phyloP scores from a whole-genome alignment of 2,797 vertebrate species.

The Molossus alvarezi region DNA sequence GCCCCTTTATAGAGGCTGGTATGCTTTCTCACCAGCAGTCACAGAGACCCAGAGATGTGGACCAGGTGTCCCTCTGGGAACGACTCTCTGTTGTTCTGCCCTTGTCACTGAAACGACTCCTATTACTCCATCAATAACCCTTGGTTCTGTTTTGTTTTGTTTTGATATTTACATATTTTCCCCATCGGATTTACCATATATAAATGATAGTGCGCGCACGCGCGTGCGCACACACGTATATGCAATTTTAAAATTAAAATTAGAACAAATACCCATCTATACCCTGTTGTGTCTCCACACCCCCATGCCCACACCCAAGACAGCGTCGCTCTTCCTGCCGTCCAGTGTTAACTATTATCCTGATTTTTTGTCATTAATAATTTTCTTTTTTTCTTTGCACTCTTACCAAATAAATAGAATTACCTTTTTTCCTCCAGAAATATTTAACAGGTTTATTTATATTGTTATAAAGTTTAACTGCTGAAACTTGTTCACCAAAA shows the following conservation, averaged over 20 bases:
- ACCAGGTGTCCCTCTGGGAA: background rate
- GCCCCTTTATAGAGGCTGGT: background rate
- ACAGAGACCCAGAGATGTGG: background rate
- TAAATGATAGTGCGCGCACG: background rate
- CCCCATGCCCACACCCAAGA: background rate
- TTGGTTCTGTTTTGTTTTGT: slow-evolving; percentile 10
- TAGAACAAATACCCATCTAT: background rate
- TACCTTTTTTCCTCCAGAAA: background rate
- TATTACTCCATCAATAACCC: background rate
- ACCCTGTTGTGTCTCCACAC: background rate
- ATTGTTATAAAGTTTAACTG: too few relatives aligned
- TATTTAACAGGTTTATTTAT: too few relatives aligned
- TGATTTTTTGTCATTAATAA: background rate
- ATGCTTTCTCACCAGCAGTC: background rate
- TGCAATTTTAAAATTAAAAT: slow-evolving; percentile 2
- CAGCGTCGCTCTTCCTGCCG: background rate
- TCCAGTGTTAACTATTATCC: background rate
- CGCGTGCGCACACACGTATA: background rate
- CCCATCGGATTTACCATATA: background rate
- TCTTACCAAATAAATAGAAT: slow-evolving; percentile 38
- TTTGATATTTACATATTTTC: background rate
- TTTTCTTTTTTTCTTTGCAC: background rate
- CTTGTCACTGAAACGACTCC: background rate
- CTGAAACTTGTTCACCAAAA: too few relatives aligned
- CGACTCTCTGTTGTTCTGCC: background rate